A percentile compares a stretch with the other conserved stretches of the same genome.
Evolutionary conservation across 2,113 vertebrate species (phyloP).

Genomic region (Uria aalge): DNA sequence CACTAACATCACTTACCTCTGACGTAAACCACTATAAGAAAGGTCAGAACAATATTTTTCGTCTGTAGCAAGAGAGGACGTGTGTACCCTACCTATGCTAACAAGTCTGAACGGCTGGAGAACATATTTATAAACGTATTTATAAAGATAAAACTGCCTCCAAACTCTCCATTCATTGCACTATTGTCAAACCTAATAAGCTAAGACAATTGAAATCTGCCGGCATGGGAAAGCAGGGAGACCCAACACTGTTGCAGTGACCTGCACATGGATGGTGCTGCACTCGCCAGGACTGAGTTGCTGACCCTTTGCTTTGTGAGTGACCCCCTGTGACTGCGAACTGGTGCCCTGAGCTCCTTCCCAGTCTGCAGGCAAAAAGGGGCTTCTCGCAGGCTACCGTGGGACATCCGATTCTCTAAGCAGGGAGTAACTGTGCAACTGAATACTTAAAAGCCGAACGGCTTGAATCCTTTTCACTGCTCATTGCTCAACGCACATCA

Average conservation of each 20-base stretch:
- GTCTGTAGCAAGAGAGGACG: neutral
- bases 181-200: constrained; percentile 30
- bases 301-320: neutral
- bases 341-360: neutral
- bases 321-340: neutral
- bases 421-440: neutral
- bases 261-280: neutral
- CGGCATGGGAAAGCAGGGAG: neutral
- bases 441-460: neutral
- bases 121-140: constrained; percentile 14
- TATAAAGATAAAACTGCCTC: neutral
- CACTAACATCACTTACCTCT: neutral
- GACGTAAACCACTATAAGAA: neutral
- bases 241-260: neutral
- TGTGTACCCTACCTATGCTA: neutral
- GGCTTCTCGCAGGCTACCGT: neutral
- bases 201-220: constrained; percentile 36
- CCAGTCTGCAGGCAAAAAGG: neutral
- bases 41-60: neutral
- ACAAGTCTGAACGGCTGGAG: neutral
- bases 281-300: neutral
- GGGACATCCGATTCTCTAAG: neutral
- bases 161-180: constrained; percentile 12
- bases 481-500: rapidly evolving
- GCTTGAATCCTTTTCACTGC: neutral